These are phyloP conservation scores for Cephus rjabovi DNA, from an alignment of 2,888 invertebrate species.

Conservation along the genomic window DNA sequence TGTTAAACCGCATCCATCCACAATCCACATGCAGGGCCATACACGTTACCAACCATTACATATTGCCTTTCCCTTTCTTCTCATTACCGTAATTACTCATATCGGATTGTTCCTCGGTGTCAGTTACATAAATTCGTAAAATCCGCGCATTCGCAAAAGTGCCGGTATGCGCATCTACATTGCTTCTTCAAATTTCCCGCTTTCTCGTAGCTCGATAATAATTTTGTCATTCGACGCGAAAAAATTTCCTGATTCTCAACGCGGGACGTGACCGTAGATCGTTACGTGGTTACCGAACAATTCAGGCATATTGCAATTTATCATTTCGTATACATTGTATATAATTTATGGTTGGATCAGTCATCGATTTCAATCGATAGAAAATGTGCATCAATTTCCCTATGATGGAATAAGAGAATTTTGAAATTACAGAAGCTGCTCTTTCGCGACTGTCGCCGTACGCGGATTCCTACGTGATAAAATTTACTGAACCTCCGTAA, in stretches of 20 bases:
- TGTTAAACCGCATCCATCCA: not conserved
- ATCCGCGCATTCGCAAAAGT: not conserved
- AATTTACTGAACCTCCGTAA: not conserved
- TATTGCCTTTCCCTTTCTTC: constrained; percentile 41
- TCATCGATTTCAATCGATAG: not conserved
- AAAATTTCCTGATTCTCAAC: not conserved
- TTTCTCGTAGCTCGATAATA: too few relatives aligned
- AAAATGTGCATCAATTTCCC: not conserved
- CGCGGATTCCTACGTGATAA: too few relatives aligned
- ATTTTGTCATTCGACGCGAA: not conserved
- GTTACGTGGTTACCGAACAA: not conserved
- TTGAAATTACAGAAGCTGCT: not conserved
- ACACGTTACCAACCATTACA: constrained; percentile 29
- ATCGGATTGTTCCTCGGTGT: constrained; percentile 35
- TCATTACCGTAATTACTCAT: constrained; percentile 46
- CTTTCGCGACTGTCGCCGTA: not conserved
- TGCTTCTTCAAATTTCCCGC: not conserved
- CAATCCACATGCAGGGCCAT: constrained; percentile 3
- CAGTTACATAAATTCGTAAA: constrained; percentile 17
- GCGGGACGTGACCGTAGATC: not conserved
- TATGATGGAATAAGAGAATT: not conserved
- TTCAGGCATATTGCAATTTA: not conserved
- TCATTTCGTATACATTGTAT: not conserved
- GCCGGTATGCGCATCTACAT: too few relatives aligned
- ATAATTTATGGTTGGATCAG: not conserved